Evolutionary conservation across 1,140 invertebrate genomes (phyloP), one percentile per base, ranked within the genome.

Genomic region (Nilaparvata lugens): DNA sequence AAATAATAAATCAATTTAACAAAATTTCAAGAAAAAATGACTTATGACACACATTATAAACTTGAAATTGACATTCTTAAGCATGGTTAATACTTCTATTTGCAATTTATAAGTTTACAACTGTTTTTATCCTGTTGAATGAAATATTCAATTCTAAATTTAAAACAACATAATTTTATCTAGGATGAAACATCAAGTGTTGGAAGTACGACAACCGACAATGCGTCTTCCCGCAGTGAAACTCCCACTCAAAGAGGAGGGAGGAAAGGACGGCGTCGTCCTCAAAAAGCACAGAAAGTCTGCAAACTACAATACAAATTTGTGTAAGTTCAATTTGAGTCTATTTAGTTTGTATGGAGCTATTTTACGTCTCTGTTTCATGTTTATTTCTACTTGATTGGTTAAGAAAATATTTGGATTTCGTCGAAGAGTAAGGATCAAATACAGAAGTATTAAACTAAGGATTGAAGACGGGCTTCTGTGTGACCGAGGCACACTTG

Each of bases 121-220:
- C n/a, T n/a, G n/a, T n/a, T n/a, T n/a, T n/a, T n/a, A n/a, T n/a
- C n/a, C n/a, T n/a, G n/a, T n/a, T n/a, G n/a, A n/a, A n/a, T n/a
- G n/a, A n/a, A n/a, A n/a, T n/a, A n/a, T n/a, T n/a, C n/a, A n/a
- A n/a, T n/a, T n/a, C n/a, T n/a, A n/a, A n/a, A n/a, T n/a, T n/a
- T n/a, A n/a, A n/a, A 35, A 2, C 13, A 35, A 35, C 7, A 35
- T 48, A 7, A 48, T 48, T 61, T 69, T n/a, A n/a, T n/a, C 40
- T 63, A 83, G 76, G 86, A 88, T 72, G 67, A 68, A 60, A 64
- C 67, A 18, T 68, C 67, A 14, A 68, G 89, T 71, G 84, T 92
- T 58, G 88, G 88, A 40, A 93, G 89, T 73, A 87, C 86, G 1
- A 90, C 87, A 23, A 89, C 87, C 13, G 88, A 90, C 60, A 87